Evolutionary conservation across 2,797 vertebrate genomes (phyloP), one percentile per base, ranked within the genome.

Genomic region (Vireo griseus): DNA sequence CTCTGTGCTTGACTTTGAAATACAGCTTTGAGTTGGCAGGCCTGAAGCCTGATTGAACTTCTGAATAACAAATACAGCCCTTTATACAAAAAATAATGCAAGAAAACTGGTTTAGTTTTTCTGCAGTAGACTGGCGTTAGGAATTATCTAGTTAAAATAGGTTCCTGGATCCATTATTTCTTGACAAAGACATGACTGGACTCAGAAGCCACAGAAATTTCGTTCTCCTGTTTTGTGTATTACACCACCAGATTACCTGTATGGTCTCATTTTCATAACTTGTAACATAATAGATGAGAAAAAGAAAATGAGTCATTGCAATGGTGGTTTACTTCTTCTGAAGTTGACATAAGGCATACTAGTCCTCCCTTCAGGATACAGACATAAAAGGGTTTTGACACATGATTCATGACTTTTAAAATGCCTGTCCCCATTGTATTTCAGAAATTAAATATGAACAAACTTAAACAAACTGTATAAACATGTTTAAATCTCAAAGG

Each of bases 1-100:
- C 87, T 91, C 74, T 75, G 18, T 75, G 5, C 2, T 68, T 94
- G 35, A 75, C 42, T 78, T 4, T 90, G 50, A 86, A 91, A 78
- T 44, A 12, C 28, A 71, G 24, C n/a, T 85, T 91, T 91, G 42
- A 78, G 15, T 45, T 92, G 47, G 31, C n/a, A 73, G 59, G 63
- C 4, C 37, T 86, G 44, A 78, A 82, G 50, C 17, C 15, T 72
- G 66, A 16, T 3, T 76, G 39, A 87, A 63, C 21, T 40, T 19
- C 71, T 75, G 47, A 86, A 74, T 55, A 75, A 77, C 7, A 93
- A 68, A 65, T 48, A 39, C 16, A 35, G 16, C 9, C 8, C 10
- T 85, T 85, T 82, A 65, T 69, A 48, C 2, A 14, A 73, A 10
- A 91, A 67, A 78, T 67, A 77, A 37, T 58, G 22, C 7, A 73